Conservation (phyloP, 1,140 invertebrate species). For the Brachionus manjavacas region DNA sequence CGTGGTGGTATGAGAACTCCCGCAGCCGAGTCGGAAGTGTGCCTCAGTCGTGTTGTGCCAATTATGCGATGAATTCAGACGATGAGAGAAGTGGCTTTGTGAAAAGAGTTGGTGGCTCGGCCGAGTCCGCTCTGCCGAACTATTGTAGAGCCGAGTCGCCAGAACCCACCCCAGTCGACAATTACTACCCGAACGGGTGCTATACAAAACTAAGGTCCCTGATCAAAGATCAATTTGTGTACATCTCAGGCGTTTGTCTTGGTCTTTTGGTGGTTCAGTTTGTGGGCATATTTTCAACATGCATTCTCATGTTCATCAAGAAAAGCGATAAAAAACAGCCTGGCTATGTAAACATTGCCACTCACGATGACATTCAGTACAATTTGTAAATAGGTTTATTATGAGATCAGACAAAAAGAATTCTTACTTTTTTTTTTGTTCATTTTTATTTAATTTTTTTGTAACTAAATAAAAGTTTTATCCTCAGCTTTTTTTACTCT, state of each 20-base stretch:
- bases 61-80: neutral
- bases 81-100: neutral
- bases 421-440: neutral
- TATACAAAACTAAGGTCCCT: neutral
- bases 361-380: conserved; percentile 39
- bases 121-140: neutral
- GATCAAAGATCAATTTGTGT: neutral
- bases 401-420: neutral
- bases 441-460: neutral
- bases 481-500: no score
- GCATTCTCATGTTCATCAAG: conserved; percentile 1
- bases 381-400: conserved; percentile 12
- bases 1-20: conserved; percentile 27
- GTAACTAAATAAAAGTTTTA: no score
- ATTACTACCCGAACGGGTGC: conserved; percentile 2
- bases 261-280: conserved; percentile 4
- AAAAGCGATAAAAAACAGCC: conserved; percentile 29
- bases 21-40: neutral
- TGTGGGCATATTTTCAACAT: conserved; percentile 2
- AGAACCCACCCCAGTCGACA: conserved; percentile 11
- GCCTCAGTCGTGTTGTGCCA: conserved; percentile 26
- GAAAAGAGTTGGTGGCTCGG: neutral
- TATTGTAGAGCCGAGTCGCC: neutral
- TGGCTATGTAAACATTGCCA: conserved; percentile 13
- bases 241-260: conserved; percentile 31